These are phyloP conservation scores for Taenaris catops DNA, from an alignment of 2,888 invertebrate genomes.

Conservation along the genomic window DNA sequence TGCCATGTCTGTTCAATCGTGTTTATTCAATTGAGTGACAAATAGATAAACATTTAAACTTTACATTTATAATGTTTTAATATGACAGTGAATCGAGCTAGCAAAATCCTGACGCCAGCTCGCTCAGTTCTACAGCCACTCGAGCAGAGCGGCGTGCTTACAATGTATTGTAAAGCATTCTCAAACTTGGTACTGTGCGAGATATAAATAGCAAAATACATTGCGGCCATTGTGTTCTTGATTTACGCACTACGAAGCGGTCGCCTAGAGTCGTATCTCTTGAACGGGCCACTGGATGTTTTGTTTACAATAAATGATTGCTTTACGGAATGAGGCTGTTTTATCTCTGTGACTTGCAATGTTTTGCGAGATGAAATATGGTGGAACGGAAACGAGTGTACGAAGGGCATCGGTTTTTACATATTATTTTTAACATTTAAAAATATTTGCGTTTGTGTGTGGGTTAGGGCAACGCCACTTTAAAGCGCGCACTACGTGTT, in stretches of 20 bases:
- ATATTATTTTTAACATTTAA: no score
- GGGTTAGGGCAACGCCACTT: no score
- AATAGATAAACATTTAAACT: no score
- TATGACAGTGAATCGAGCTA: no score
- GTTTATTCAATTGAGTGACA: no score
- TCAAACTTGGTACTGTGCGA: not conserved
- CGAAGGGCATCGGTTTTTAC: not conserved
- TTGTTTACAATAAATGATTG: slow-evolving; percentile 29
- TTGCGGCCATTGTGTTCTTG: slow-evolving; percentile 19
- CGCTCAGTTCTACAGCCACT: no score
- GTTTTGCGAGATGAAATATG: slow-evolving; percentile 6
- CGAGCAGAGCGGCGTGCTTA: no score
- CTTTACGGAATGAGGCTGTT: slow-evolving; percentile 22
- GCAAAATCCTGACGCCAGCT: no score
- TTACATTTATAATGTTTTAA: no score
- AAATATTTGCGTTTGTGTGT: no score
- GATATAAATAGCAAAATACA: slow-evolving; percentile 11
- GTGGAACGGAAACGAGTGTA: not conserved
- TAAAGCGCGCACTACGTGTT: no score
- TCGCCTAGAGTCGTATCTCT: slow-evolving; percentile 27
- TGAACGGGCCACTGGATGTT: slow-evolving; percentile 27
- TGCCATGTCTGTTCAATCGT: no score
- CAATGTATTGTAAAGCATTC: not conserved
- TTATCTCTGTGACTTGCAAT: slow-evolving; percentile 17
- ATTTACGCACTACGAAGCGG: slow-evolving; percentile 28